Evolutionary conservation across 2,113 vertebrate species (phyloP).

Genomic region (Gambusia holbrooki): DNA sequence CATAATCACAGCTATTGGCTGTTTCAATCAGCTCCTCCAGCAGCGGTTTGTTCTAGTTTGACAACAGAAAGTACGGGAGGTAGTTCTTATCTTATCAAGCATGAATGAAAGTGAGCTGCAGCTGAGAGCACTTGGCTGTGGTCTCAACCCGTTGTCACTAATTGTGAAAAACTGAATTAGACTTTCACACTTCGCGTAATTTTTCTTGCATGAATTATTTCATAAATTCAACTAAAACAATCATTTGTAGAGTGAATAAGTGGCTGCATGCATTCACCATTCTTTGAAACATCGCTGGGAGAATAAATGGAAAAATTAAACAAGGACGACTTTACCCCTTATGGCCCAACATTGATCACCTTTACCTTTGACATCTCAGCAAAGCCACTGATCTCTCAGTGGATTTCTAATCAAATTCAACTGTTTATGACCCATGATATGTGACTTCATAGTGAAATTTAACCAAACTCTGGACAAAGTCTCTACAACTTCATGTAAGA

Average conservation of each 20-base stretch:
- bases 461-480: constrained; percentile 41
- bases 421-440: constrained; percentile 38
- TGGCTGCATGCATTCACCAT: constrained; percentile 40
- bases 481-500: constrained; percentile 44
- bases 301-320: constrained; percentile 59
- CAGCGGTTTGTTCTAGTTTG: not conserved
- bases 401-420: constrained; percentile 32
- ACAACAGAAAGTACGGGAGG: not conserved
- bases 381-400: constrained; percentile 13
- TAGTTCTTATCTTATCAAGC: not conserved
- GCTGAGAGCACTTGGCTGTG: not conserved
- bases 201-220: not conserved
- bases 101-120: not conserved
- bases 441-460: constrained; percentile 46
- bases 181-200: not conserved
- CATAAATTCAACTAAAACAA: not conserved
- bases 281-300: constrained; percentile 38
- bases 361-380: constrained; percentile 3
- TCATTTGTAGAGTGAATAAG: not conserved
- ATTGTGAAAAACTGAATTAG: not conserved
- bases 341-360: constrained; percentile 51
- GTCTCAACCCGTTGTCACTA: not conserved
- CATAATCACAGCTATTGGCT: not conserved
- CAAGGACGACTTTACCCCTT: constrained; percentile 47
- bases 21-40: not conserved